phyloP scores from a whole-genome alignment of 2,113 vertebrate genomes.

The Aphelocoma coerulescens region DNA sequence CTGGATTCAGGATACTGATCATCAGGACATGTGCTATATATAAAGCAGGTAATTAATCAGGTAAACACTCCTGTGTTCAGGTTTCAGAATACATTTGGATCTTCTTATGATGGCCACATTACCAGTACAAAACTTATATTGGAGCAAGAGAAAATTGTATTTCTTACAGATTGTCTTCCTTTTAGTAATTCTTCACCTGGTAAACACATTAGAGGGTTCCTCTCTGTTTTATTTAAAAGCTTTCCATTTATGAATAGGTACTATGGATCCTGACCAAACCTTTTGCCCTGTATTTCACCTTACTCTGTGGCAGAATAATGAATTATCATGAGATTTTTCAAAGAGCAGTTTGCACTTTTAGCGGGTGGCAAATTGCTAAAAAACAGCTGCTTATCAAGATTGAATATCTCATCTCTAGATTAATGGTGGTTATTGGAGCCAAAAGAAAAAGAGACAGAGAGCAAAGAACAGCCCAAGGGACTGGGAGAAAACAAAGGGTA shows the following conservation, averaged over 20 bases:
- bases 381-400: conserved; percentile 46
- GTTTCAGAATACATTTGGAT: neutral
- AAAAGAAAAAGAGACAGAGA: conserved; percentile 44
- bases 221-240: neutral
- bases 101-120: neutral
- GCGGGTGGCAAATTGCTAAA: conserved; percentile 32
- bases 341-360: conserved; percentile 15
- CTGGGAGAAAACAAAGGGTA: neutral
- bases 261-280: neutral
- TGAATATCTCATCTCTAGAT: conserved; percentile 31
- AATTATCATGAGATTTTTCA: conserved; percentile 42
- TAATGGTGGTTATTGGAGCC: conserved; percentile 14
- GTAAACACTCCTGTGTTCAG: neutral
- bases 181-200: neutral
- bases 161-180: neutral
- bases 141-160: neutral
- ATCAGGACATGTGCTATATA: neutral
- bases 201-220: neutral
- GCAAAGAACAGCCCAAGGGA: neutral
- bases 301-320: conserved; percentile 25
- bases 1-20: neutral
- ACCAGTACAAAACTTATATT: neutral
- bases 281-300: conserved; percentile 45
- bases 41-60: neutral
- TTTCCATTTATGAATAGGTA: neutral